Evolutionary conservation across 2,888 invertebrate genomes (phyloP), one percentile per base, ranked within the genome.

Genomic region (Diarsia rubi): DNA sequence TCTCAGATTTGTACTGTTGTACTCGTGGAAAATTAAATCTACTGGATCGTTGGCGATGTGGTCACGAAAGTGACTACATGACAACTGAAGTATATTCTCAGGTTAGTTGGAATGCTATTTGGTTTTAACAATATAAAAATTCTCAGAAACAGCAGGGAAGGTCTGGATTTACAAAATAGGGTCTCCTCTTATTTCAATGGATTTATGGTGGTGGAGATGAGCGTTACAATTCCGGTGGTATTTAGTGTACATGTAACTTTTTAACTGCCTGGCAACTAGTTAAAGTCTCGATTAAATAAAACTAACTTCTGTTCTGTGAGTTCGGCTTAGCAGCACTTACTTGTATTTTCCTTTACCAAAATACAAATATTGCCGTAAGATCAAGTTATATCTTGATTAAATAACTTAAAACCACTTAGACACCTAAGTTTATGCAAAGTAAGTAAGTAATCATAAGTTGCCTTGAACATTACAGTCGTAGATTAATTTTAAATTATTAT

Each of bases 351-450:
- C 44, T 47, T 8, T 45, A 5, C 12, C 5, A 59, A 44, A 52
- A 42, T 24, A 67, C 59, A 54, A 64, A 82, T 66, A 69, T 45
- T 24, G 3, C 12, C 2, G 4, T 47, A 47, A 44, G 14, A 78
- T 78, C 19, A 64, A 63, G n/a, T 69, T 47, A 78, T 31, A 42
- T 16, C 2, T 14, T 63, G 37, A 78, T 83, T 54, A 70, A 70
- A 83, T 78, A 59, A 27, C 75, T 44, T 9, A 42, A 80, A 73
- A 63, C 75, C 63, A 47, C 45, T 47, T 45, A 42, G 16, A 42
- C n/a, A n/a, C n/a, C n/a, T 62, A 78, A 78, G 11, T 83, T 83
- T 52, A 54, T 27, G 70, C 14, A 64, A 82, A 70, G 42, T 27
- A 64, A 70, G 42, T 27, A 64, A 83, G 31, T 70, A 76, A 78